Percentiles rank a stretch among this genome's conserved stretches.
Conservation (phyloP, 2,797 vertebrate genomes). For the Pangasius macronema region DNA sequence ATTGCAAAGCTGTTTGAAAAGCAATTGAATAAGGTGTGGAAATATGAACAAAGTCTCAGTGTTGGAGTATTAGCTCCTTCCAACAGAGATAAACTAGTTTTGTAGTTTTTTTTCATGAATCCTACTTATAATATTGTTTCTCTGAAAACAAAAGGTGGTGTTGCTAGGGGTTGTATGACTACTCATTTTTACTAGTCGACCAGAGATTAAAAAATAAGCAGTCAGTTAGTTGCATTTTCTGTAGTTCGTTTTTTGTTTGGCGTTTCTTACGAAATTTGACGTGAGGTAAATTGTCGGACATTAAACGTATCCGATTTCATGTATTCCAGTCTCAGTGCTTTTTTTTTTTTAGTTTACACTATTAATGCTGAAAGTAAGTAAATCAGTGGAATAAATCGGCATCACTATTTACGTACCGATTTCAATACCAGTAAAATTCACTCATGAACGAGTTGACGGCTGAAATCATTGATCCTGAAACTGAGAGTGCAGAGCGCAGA, state of each 20-base stretch:
- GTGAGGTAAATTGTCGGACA: too few species aligned
- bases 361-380: not conserved
- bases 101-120: not conserved
- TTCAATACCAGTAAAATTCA: not conserved
- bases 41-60: not conserved
- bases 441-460: not conserved
- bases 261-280: too few species aligned
- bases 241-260: too few species aligned
- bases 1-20: not conserved
- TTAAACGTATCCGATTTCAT: too few species aligned
- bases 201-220: not conserved
- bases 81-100: not conserved
- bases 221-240: not conserved
- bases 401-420: not conserved
- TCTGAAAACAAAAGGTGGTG: not conserved
- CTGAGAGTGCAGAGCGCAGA: not conserved
- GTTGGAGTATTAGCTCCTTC: not conserved
- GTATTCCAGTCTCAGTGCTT: not conserved
- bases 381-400: not conserved
- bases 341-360: not conserved
- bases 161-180: not conserved
- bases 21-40: not conserved
- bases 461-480: not conserved
- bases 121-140: not conserved
- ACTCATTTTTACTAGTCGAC: not conserved